These are phyloP conservation scores for Acanthosoma haemorrhoidale DNA, from an alignment of 2,888 invertebrate species.

Conservation along the genomic window DNA sequence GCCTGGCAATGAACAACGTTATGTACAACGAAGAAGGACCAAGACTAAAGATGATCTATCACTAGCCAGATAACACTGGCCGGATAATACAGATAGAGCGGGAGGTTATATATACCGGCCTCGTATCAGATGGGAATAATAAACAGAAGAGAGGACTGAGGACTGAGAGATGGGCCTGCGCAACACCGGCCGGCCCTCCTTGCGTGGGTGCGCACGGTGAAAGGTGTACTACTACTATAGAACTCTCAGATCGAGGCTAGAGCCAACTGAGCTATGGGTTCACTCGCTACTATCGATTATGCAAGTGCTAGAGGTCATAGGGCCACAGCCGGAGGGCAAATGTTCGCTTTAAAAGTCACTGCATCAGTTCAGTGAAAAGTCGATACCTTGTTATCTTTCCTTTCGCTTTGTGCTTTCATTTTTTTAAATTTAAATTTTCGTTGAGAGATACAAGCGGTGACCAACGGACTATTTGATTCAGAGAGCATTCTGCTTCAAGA, in stretches of 20 bases:
- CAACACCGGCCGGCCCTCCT: too few relatives aligned
- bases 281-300: background rate
- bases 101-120: background rate
- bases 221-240: too few relatives aligned
- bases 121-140: background rate
- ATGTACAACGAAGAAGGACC: background rate
- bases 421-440: too few relatives aligned
- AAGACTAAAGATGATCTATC: background rate
- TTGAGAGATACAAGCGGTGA: too few relatives aligned
- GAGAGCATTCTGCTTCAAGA: too few relatives aligned
- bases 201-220: background rate
- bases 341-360: too few relatives aligned
- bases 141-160: background rate
- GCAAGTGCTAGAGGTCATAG: background rate
- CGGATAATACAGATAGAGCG: background rate
- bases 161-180: background rate
- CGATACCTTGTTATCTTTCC: too few relatives aligned
- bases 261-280: background rate
- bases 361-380: too few relatives aligned
- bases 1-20: background rate
- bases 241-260: too few relatives aligned
- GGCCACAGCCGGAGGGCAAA: too few relatives aligned
- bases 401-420: too few relatives aligned
- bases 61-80: background rate
- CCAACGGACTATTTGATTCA: too few relatives aligned